Evolutionary conservation across 2,888 invertebrate genomes (phyloP).

Genomic region (Seira sanloemensis): DNA sequence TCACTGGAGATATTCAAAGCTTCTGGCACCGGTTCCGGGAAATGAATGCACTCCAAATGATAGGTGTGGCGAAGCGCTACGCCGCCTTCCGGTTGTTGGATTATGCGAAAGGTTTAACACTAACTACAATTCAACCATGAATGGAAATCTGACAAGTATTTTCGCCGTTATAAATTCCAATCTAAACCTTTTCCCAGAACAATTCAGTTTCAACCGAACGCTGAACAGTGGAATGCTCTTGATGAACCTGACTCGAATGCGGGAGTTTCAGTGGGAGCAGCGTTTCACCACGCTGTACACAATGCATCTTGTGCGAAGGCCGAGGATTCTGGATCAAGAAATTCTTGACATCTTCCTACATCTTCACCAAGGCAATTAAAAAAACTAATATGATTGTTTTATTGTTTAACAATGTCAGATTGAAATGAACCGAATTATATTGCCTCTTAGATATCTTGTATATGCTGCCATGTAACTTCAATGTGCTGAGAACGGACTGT

Average conservation of each 20-base stretch:
- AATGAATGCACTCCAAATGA: constrained; percentile 5
- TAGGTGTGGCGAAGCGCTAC: neutral
- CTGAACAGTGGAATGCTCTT: constrained; percentile 32
- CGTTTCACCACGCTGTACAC: neutral
- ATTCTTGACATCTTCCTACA: neutral
- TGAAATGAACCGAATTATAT: neutral
- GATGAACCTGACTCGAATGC: constrained; percentile 37
- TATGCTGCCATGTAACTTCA: neutral
- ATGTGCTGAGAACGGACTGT: neutral
- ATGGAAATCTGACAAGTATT: too few species aligned
- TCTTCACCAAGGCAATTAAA: neutral
- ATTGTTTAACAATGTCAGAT: neutral
- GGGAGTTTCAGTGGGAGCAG: constrained; percentile 18
- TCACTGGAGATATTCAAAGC: constrained; percentile 32
- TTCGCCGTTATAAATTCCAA: neutral
- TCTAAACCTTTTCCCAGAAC: neutral
- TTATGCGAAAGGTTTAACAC: too few species aligned
- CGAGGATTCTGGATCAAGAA: neutral
- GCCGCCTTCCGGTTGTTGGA: too few species aligned
- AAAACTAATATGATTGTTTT: neutral
- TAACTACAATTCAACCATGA: too few species aligned
- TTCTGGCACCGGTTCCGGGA: neutral
- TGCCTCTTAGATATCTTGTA: neutral
- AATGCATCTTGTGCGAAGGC: too few species aligned
- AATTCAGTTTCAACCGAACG: neutral